Evolutionary conservation across 2,888 invertebrate species (phyloP), one percentile per base, ranked within the genome.

Genomic region (Sinopyrophorus schimmeli): DNA sequence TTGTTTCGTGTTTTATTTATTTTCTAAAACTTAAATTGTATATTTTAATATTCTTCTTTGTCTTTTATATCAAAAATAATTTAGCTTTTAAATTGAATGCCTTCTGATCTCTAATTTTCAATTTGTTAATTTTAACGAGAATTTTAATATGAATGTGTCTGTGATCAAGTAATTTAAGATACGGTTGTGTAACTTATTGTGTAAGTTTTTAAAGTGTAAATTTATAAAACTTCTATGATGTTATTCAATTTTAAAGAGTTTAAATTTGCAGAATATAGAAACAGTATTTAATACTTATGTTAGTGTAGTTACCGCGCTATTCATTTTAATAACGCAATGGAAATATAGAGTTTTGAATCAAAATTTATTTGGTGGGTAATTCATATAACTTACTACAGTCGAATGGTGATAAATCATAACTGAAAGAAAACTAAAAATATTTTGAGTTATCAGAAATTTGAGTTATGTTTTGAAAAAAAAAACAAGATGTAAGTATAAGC

Each of bases 91-190:
- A 27, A 38, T 38, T 18, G n/a, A 16, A 11, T 15, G 16, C 16
- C 37, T 37, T 24, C 9, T n/a, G n/a, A 15, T 15, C 6, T 15
- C n/a, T 26, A 17, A 26, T 15, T 18, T 9, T n/a, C 9, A 21
- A n/a, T 21, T 21, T 21, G 9, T n/a, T n/a, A 21, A 16, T 26
- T 28, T 30, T 23, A 21, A 3, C 21, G 24, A 17, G 21, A 37
- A 21, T 10, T 32, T 47, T 21, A 21, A 47, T 15, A 26, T 35
- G 23, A 47, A 34, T 42, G 27, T 12, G 42, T 48, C 48, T 48
- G 48, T 48, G 48, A 48, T 48, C 39, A 34, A 42, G 37, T 42
- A 42, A 42, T 35, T 42, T 48, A 48, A 48, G 48, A 35, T 42
- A 47, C n/a, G 41, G 30, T 48, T 48, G 41, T 48, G 41, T 48